Percentiles rank a stretch among this genome's conserved stretches.
These are phyloP conservation scores for Ptilorrhoa leucosticta DNA, from an alignment of 2,113 vertebrate genomes.

Conservation along the genomic window DNA sequence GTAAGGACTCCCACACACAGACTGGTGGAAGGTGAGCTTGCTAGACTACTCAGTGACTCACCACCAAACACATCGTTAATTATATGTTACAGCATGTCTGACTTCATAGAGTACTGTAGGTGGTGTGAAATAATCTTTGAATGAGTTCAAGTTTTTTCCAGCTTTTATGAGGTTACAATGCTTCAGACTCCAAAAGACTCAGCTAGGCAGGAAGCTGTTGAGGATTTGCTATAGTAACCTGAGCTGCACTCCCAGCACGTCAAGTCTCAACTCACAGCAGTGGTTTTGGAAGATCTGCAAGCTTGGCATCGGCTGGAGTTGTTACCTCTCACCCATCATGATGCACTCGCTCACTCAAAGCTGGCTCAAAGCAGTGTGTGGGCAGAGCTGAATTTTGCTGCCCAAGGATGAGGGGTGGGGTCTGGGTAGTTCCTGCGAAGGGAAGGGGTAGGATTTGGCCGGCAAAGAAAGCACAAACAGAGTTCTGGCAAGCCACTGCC, in stretches of 20 bases:
- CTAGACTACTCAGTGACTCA: conserved; percentile 49
- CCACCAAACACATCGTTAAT: neutral
- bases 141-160: conserved; percentile 49
- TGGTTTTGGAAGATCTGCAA: neutral
- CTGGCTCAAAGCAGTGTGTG: neutral
- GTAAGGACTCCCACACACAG: conserved; percentile 42
- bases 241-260: neutral
- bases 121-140: conserved; percentile 55
- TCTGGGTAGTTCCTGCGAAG: accelerated
- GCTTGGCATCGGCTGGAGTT: neutral
- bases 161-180: conserved; percentile 40
- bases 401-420: conserved; percentile 1
- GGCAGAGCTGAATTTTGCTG: neutral
- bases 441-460: neutral
- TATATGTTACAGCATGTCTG: conserved; percentile 59
- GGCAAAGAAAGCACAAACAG: neutral
- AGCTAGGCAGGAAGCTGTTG: conserved; percentile 30
- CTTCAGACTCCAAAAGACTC: conserved; percentile 23
- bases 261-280: neutral
- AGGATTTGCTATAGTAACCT: conserved; percentile 34
- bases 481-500: neutral
- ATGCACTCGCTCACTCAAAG: neutral
- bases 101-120: conserved; percentile 57
- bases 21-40: conserved; percentile 54
- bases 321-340: neutral